Conservation (phyloP, 1,140 invertebrate species). For the Drosophila biarmipes region DNA sequence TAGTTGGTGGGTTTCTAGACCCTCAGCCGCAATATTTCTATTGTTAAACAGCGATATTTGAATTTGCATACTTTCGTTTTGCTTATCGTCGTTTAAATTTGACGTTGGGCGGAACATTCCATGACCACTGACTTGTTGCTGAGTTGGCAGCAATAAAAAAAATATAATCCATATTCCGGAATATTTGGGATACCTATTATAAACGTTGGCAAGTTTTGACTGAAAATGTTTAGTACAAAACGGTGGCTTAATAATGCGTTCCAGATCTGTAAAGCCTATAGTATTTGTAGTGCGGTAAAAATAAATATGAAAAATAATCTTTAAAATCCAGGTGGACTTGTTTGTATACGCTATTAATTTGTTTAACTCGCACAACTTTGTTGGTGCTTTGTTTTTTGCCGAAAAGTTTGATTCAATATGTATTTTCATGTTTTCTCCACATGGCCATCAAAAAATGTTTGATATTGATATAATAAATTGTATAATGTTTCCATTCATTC, state of each 20-base stretch:
- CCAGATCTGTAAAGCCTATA: background rate
- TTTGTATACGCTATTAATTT: background rate
- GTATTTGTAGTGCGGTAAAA: background rate
- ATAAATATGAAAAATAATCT: background rate
- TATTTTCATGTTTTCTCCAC: slow-evolving; percentile 65
- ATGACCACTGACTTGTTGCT: slow-evolving; percentile 42
- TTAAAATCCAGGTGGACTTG: background rate
- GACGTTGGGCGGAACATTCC: slow-evolving; percentile 20
- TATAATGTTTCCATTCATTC: background rate
- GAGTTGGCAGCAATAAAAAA: slow-evolving; percentile 50
- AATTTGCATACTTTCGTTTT: background rate
- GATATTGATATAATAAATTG: slow-evolving; percentile 6
- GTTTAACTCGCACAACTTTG: background rate
- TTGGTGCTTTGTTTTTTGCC: slow-evolving; percentile 3
- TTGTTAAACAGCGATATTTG: background rate
- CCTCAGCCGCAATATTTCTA: background rate
- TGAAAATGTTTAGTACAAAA: background rate
- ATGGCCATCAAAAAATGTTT: slow-evolving; percentile 40
- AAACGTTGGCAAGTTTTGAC: background rate
- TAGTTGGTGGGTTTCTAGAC: background rate
- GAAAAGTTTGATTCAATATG: slow-evolving; percentile 34
- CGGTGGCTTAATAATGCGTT: background rate
- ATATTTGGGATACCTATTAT: slow-evolving; percentile 21
- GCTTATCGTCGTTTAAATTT: slow-evolving; percentile 18
- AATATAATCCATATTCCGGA: slow-evolving; percentile 53